Conservation (phyloP, 2,113 vertebrate species). For the Piaya cayana region DNA sequence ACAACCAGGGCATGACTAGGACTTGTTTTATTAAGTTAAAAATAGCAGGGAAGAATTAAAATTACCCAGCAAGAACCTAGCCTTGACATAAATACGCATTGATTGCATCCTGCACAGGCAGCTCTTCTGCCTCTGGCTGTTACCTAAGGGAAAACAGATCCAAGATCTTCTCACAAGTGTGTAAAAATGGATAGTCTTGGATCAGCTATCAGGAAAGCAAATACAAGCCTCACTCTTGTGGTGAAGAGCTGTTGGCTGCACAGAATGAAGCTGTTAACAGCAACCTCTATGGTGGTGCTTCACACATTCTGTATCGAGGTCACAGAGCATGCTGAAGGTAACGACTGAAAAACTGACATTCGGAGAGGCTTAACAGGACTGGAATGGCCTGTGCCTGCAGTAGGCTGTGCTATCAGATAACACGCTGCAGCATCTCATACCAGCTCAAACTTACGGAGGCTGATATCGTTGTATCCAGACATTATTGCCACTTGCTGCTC, state of each 20-base stretch:
- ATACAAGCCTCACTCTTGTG: neutral
- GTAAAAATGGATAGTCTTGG: neutral
- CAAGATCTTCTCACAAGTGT: neutral
- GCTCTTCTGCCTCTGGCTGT: neutral
- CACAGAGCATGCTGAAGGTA: neutral
- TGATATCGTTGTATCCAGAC: neutral
- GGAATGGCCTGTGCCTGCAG: neutral
- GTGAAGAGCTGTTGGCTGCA: neutral
- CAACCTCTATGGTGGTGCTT: neutral
- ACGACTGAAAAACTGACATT: neutral
- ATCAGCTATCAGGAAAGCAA: neutral
- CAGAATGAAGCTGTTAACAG: neutral
- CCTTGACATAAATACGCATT: neutral
- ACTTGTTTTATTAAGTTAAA: neutral
- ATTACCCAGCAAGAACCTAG: neutral
- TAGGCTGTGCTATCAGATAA: neutral
- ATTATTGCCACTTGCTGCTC: neutral
- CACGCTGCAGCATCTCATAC: neutral
- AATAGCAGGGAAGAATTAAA: neutral
- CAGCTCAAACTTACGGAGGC: accelerated
- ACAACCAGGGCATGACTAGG: neutral
- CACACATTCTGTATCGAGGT: neutral
- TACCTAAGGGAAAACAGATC: neutral
- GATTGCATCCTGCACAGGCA: neutral
- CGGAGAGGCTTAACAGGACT: neutral